Conservation (phyloP, 2,888 invertebrate genomes). For the Tillus elongatus region DNA sequence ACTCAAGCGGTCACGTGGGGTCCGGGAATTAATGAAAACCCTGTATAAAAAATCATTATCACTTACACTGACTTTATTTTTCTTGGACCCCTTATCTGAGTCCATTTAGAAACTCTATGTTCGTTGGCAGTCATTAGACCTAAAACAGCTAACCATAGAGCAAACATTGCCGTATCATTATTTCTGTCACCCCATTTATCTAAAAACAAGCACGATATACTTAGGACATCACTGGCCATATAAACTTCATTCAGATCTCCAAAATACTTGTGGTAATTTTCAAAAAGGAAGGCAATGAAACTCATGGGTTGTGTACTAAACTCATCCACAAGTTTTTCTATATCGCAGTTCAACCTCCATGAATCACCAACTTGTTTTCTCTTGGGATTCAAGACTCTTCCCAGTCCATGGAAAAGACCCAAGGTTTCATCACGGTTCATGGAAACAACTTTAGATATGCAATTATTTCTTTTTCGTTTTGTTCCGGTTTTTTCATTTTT, state of each 20-base stretch:
- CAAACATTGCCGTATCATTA: conserved; percentile 40
- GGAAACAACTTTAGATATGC: conserved; percentile 35
- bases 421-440: conserved; percentile 61
- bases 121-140: conserved; percentile 65
- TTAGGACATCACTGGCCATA: conserved; percentile 56
- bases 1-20: neutral
- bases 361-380: conserved; percentile 39
- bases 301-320: conserved; percentile 58
- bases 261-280: conserved; percentile 58
- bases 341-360: conserved; percentile 51
- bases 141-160: conserved; percentile 54
- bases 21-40: neutral
- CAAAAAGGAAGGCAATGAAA: conserved; percentile 60
- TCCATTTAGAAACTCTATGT: conserved; percentile 62
- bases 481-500: conserved; percentile 28
- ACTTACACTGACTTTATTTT: conserved; percentile 22
- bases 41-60: too few species aligned
- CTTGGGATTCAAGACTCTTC: conserved; percentile 70
- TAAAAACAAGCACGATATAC: conserved; percentile 60
- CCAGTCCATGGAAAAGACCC: conserved; percentile 65
- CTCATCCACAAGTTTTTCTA: conserved; percentile 56
- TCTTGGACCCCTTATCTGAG: conserved; percentile 53
- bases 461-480: conserved; percentile 40
- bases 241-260: conserved; percentile 53
- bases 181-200: conserved; percentile 53